Conservation (phyloP, 2,888 invertebrate species). For the Idaea dimidiata region DNA sequence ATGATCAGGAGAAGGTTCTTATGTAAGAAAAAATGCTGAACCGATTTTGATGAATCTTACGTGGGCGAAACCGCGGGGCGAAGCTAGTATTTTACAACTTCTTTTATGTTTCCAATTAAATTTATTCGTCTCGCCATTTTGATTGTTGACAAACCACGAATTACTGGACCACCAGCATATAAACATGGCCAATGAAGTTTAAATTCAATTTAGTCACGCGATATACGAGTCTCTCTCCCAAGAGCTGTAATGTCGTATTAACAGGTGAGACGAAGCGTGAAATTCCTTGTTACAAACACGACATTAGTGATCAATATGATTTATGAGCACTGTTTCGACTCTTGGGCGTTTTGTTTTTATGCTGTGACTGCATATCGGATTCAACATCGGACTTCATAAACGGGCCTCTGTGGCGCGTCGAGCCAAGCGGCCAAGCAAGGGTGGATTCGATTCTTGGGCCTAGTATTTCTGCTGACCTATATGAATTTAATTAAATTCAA, state of each 20-base stretch:
- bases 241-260: constrained; percentile 42
- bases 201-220: constrained; percentile 1
- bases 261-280: constrained; percentile 54
- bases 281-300: constrained; percentile 57
- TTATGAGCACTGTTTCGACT: constrained; percentile 36
- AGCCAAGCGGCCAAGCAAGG: no score
- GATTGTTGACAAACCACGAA: neutral
- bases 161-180: neutral
- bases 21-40: no score
- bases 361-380: neutral
- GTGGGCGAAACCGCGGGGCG: no score
- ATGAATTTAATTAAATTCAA: no score
- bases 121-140: neutral
- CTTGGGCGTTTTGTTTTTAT: neutral
- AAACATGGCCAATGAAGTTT: neutral
- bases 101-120: neutral
- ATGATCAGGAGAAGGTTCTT: no score
- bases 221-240: neutral
- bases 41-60: no score
- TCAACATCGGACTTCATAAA: neutral
- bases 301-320: constrained; percentile 58
- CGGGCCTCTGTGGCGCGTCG: no score
- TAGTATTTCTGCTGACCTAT: no score
- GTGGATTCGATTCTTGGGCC: no score
- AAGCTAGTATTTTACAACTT: no score